Percentiles rank a stretch among this genome's conserved stretches.
These are phyloP conservation scores for Murina feae DNA, from an alignment of 2,113 vertebrate genomes.

Conservation along the genomic window DNA sequence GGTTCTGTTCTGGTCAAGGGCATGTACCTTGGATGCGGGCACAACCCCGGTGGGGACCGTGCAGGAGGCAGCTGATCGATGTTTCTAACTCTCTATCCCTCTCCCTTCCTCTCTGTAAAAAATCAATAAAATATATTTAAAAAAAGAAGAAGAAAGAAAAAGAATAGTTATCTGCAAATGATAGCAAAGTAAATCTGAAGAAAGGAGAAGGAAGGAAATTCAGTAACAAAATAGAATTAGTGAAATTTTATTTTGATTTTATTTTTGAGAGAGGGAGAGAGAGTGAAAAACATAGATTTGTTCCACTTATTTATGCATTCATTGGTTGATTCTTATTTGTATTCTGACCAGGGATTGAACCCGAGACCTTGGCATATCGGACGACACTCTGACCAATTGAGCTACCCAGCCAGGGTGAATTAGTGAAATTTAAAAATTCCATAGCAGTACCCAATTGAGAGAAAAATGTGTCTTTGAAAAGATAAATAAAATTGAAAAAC, in stretches of 20 bases:
- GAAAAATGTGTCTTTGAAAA: neutral
- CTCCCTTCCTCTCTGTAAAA: too few relatives aligned
- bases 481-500: neutral
- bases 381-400: neutral
- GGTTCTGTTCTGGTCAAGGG: too few relatives aligned
- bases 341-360: neutral
- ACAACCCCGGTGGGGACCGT: too few relatives aligned
- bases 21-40: too few relatives aligned
- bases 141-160: too few relatives aligned
- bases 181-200: neutral
- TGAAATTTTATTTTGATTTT: neutral
- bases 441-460: neutral
- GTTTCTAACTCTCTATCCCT: too few relatives aligned
- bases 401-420: neutral
- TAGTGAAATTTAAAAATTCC: conserved; percentile 18
- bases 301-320: neutral
- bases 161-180: neutral
- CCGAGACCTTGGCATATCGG: neutral
- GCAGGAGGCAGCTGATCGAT: too few relatives aligned
- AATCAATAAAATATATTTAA: too few relatives aligned
- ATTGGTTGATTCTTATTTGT: neutral
- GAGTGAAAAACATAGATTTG: neutral
- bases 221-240: neutral
- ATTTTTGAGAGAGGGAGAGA: neutral
- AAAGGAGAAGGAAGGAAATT: neutral